Evolutionary conservation across 1,140 invertebrate genomes (phyloP).

Genomic region (Bombus consobrinus): DNA sequence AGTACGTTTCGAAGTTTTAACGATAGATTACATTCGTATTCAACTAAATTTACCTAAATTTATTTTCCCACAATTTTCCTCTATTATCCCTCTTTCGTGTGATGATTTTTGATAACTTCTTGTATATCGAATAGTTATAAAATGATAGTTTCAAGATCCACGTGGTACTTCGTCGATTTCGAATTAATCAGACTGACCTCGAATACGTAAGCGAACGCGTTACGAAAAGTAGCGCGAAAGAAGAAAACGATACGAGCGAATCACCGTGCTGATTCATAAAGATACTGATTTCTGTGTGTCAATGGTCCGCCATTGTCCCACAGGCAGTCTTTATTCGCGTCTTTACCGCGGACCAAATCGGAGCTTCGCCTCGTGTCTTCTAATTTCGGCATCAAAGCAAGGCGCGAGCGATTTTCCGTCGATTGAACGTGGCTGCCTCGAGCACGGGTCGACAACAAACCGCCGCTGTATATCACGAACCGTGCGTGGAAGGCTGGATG

Average conservation of each 20-base stretch:
- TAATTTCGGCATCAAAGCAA: conserved; percentile 81
- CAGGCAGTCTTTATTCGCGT: background rate
- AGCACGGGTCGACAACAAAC: conserved; percentile 63
- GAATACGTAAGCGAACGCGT: no score
- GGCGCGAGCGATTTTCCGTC: conserved; percentile 74
- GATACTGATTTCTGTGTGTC: background rate
- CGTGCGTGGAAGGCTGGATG: conserved; percentile 62
- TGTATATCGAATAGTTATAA: background rate
- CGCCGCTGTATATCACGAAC: conserved; percentile 64
- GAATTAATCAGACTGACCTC: no score
- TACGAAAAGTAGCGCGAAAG: fast-evolving
- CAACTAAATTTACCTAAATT: no score
- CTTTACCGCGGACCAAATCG: background rate
- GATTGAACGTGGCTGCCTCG: conserved; percentile 70
- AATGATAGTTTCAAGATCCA: no score
- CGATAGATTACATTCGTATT: background rate
- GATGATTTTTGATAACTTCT: background rate
- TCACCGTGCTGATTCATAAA: background rate
- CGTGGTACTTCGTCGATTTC: no score
- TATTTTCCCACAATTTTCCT: no score
- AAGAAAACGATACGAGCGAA: background rate
- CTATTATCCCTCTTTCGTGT: no score
- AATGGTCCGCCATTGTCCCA: background rate
- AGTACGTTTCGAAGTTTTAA: background rate
- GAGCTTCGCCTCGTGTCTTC: conserved; percentile 58